Evolutionary conservation across 2,797 vertebrate genomes (phyloP), one percentile per base, ranked within the genome.

Genomic region (Mus caroli): DNA sequence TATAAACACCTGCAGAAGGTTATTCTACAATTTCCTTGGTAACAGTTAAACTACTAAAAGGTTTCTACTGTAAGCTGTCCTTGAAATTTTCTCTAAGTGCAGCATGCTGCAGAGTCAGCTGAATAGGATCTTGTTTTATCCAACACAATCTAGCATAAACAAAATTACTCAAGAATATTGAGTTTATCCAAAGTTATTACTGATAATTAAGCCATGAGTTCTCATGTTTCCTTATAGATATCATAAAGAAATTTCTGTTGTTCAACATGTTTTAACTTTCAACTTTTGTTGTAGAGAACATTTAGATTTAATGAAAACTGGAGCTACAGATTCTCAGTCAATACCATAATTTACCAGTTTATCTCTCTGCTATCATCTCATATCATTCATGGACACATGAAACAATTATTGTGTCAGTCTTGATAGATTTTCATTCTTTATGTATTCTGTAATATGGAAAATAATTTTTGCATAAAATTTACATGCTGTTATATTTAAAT

Each of bases 401-500:
- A 37, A 40, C 1, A 62, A 56, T 28, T 78, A 34, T 24, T 40
- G 14, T 95, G n/a, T 3, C 1, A 24, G 60, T 60, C 64, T 73
- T 91, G 96, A 93, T 82, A 97, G 73, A 84, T 88, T 79, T 96
- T 97, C 64, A 80, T 95, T 98, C 4, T 77, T 83, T 83, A 26
- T 97, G 15, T 9, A 97, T 75, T 75, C 28, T 91, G 73, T 1
- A 96, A 91, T 96, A 95, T 94, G 78, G 83, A 13, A n/a, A 97
- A 93, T 94, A 31, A 97, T 82, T 10, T 19, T 97, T 97, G 89
- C 69, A 90, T 79, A 26, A 97, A 97, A 97, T 97, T 92, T 96
- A n/a, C n/a, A 88, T 60, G 58, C 58, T 24, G 75, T 95, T 94
- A 24, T 98, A 96, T 97, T 97, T 96, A 97, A 96, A 96, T 97